Evolutionary conservation across 2,113 vertebrate species (phyloP).

Genomic region (Syngnathus floridae): DNA sequence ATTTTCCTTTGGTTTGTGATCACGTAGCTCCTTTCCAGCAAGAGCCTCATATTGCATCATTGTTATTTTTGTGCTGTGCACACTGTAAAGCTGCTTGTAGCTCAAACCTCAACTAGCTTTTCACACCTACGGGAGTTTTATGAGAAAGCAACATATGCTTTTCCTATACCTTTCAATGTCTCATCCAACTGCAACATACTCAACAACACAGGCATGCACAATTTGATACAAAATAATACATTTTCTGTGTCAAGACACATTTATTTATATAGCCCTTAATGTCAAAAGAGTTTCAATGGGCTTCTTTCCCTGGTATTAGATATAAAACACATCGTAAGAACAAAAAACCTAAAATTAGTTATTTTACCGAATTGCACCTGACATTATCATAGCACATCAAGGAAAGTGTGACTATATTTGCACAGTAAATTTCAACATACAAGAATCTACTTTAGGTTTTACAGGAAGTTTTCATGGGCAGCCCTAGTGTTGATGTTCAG

Average conservation of each 20-base stretch:
- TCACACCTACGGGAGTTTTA: background rate
- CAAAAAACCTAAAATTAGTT: no score
- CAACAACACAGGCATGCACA: background rate
- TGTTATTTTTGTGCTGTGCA: background rate
- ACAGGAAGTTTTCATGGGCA: background rate
- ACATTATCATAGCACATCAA: background rate
- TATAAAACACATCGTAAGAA: no score
- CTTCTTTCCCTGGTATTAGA: no score
- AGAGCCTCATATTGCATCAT: constrained; percentile 14
- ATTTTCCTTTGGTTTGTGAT: background rate
- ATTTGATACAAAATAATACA: background rate
- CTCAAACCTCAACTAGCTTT: background rate
- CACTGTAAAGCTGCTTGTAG: background rate
- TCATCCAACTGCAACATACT: background rate
- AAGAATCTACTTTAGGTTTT: background rate
- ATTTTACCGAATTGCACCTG: no score
- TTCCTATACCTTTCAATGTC: background rate
- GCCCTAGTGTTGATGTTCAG: background rate
- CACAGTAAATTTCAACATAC: background rate
- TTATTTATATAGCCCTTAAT: no score
- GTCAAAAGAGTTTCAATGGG: no score
- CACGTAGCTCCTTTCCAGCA: background rate
- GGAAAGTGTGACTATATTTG: background rate
- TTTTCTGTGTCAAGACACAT: background rate
- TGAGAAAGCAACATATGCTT: background rate